Conservation (phyloP, 2,888 invertebrate genomes). For the Minunthozetes semirufus region DNA sequence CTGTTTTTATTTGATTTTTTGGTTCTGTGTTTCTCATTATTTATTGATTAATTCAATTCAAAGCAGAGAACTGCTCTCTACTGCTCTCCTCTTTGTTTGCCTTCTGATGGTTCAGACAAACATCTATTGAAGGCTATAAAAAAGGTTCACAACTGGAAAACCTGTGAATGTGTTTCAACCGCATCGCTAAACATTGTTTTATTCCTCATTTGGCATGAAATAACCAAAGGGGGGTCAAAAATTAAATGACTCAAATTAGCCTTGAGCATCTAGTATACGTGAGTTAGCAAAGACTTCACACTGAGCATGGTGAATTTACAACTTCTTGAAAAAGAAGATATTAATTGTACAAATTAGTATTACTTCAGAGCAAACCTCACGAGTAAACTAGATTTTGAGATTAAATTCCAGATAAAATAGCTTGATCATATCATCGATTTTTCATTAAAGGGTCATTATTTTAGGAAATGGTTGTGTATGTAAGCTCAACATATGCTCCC, state of each 20-base stretch:
- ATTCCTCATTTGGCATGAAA: not conserved
- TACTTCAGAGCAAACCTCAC: no score
- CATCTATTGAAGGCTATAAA: not conserved
- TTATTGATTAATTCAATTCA: conserved; percentile 24
- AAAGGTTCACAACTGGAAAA: not conserved
- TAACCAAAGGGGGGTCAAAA: no score
- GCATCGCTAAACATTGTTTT: conserved; percentile 7
- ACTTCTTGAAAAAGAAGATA: no score
- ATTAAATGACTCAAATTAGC: not conserved
- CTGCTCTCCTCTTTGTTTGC: not conserved
- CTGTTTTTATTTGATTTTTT: not conserved
- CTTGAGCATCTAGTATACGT: not conserved
- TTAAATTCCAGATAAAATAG: no score
- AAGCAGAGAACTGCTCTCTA: not conserved
- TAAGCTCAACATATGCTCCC: no score
- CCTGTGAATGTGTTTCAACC: not conserved
- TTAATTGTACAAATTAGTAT: no score
- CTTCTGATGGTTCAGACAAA: not conserved
- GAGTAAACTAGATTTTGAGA: no score
- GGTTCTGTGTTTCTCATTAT: not conserved
- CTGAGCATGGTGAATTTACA: no score
- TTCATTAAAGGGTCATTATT: no score
- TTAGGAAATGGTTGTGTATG: no score
- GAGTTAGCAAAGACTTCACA: no score
- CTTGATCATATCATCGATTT: no score